A percentile compares a stretch with the other conserved stretches of the same genome.
phyloP scores from a whole-genome alignment of 2,888 invertebrate species.

The Dorcus hopei region DNA sequence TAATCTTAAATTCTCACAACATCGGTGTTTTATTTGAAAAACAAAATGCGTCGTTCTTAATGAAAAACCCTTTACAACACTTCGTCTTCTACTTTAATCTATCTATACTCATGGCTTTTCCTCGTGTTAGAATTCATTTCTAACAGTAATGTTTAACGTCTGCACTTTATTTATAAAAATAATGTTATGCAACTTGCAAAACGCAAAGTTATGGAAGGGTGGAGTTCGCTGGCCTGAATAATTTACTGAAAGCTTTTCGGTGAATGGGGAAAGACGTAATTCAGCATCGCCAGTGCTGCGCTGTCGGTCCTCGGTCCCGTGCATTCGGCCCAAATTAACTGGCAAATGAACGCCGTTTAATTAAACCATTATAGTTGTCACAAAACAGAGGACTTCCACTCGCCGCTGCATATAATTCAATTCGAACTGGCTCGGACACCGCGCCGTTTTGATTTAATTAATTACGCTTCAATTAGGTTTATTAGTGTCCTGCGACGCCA shows the following conservation, averaged over 20 bases:
- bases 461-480: constrained; percentile 42
- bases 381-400: constrained; percentile 29
- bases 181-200: neutral
- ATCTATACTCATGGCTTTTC: too few relatives aligned
- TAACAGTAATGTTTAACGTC: neutral
- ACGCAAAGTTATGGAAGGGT: too few relatives aligned
- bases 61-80: too few relatives aligned
- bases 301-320: neutral
- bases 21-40: too few relatives aligned
- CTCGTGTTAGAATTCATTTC: neutral
- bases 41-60: too few relatives aligned
- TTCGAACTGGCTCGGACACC: constrained; percentile 35
- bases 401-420: constrained; percentile 36
- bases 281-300: neutral
- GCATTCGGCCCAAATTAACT: constrained; percentile 22
- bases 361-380: constrained; percentile 32
- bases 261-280: neutral
- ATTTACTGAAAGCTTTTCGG: neutral
- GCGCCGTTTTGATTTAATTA: constrained; percentile 41
- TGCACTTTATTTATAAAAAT: neutral
- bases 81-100: too few relatives aligned
- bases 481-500: constrained; percentile 7
- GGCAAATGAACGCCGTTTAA: constrained; percentile 27
- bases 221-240: neutral
- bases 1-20: too few relatives aligned